A percentile compares a stretch with the other conserved stretches of the same genome.
phyloP scores from a whole-genome alignment of 2,113 vertebrate genomes.

The Colossoma macropomum region DNA sequence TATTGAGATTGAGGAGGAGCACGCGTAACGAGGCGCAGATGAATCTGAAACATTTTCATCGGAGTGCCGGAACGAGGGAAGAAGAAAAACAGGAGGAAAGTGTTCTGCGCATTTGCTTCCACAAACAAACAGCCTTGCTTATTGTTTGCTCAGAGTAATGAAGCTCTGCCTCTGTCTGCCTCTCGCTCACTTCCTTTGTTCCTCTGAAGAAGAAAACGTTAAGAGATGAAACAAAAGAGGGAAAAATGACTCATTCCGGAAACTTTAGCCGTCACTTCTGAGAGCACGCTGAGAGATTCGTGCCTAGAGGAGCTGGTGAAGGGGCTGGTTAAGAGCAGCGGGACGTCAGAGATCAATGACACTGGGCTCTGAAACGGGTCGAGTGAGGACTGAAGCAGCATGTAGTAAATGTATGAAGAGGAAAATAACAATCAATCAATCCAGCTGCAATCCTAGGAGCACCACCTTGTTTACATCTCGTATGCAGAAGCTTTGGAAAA shows the following conservation, averaged over 20 bases:
- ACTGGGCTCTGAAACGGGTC: not conserved
- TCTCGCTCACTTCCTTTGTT: not conserved
- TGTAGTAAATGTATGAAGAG: no score
- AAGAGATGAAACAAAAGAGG: slow-evolving; percentile 10
- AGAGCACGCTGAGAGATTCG: not conserved
- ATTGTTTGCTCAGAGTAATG: slow-evolving; percentile 36
- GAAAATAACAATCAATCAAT: no score
- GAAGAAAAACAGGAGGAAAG: not conserved
- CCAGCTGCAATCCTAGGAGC: no score
- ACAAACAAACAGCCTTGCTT: slow-evolving; percentile 29
- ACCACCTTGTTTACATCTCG: no score
- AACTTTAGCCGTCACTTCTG: not conserved
- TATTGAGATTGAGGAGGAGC: slow-evolving; percentile 54
- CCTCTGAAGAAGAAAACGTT: not conserved
- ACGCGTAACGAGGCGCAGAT: slow-evolving; percentile 44
- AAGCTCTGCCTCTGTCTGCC: slow-evolving; percentile 13
- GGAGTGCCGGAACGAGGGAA: slow-evolving; percentile 3
- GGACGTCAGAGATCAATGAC: not conserved
- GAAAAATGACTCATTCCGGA: slow-evolving; percentile 10
- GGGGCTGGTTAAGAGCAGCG: no score
- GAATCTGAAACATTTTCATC: slow-evolving; percentile 32
- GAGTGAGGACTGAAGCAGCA: not conserved
- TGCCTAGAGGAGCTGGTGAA: not conserved
- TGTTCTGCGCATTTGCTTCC: slow-evolving; percentile 53
- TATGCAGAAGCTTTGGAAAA: no score